Evolutionary conservation across 2,797 vertebrate species (phyloP).

Genomic region (Anguilla anguilla): DNA sequence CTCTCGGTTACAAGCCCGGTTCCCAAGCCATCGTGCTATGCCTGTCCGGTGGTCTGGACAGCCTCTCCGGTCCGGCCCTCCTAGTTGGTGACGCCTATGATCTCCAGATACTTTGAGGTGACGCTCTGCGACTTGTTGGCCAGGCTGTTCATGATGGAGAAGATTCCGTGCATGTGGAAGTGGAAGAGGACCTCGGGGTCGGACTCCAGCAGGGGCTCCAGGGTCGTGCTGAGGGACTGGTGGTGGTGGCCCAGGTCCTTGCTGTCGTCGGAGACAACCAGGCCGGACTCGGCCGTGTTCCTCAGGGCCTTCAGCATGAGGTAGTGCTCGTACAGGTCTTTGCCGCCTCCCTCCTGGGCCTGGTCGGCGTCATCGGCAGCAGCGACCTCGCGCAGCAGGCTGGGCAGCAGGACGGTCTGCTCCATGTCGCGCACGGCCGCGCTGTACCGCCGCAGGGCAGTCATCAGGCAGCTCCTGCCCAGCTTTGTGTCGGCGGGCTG

Average conservation of each 20-base stretch:
- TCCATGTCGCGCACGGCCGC: slow-evolving; percentile 80
- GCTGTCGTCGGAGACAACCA: slow-evolving; percentile 59
- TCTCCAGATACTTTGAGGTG: slow-evolving; percentile 83
- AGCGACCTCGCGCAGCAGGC: slow-evolving; percentile 79
- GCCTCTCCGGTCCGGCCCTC: neutral
- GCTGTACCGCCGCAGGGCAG: slow-evolving; percentile 75
- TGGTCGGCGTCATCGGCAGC: slow-evolving; percentile 40
- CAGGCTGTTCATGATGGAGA: slow-evolving; percentile 78
- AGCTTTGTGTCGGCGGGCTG: slow-evolving; percentile 64
- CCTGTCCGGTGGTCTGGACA: neutral
- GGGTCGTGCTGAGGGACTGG: neutral
- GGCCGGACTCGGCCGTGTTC: slow-evolving; percentile 73
- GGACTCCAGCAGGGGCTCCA: slow-evolving; percentile 52
- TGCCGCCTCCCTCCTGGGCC: slow-evolving; percentile 27
- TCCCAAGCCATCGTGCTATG: neutral
- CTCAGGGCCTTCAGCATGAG: slow-evolving; percentile 82
- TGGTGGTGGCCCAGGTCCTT: slow-evolving; percentile 40
- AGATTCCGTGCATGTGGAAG: slow-evolving; percentile 81
- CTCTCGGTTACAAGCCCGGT: neutral
- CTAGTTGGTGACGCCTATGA: slow-evolving; percentile 68
- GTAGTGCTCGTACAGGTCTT: slow-evolving; percentile 78
- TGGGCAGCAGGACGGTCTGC: slow-evolving; percentile 85
- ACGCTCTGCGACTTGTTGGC: slow-evolving; percentile 77
- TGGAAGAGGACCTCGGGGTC: slow-evolving; percentile 77
- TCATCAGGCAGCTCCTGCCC: slow-evolving; percentile 67